phyloP scores from a whole-genome alignment of 2,113 vertebrate species.

The Lepus timidus region DNA sequence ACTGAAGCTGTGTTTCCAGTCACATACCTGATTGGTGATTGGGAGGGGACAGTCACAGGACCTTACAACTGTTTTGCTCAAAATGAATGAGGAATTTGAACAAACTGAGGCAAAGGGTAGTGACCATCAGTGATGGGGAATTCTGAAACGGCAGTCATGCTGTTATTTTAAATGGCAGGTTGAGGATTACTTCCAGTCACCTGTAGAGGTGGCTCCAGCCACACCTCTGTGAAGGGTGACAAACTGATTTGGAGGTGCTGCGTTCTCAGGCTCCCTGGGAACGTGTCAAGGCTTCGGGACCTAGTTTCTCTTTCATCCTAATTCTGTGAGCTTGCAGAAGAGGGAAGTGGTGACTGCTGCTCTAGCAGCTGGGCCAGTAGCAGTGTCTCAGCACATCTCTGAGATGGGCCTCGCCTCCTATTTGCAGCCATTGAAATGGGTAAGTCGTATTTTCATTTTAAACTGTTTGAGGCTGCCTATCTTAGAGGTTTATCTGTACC shows the following conservation, averaged over 20 bases:
- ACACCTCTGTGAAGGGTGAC: not conserved
- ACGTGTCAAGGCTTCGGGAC: not conserved
- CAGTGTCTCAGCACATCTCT: not conserved
- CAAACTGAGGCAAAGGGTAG: not conserved
- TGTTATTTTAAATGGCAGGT: not conserved
- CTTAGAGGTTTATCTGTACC: not conserved
- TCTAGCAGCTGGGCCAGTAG: not conserved
- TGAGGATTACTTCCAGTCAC: not conserved
- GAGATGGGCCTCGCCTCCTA: not conserved
- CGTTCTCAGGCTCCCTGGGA: not conserved
- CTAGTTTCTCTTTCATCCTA: slow-evolving; percentile 29
- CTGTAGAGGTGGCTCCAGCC: not conserved
- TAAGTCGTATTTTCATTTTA: slow-evolving; percentile 4
- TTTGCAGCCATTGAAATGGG: not conserved
- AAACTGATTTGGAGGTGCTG: not conserved
- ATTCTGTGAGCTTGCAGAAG: not conserved
- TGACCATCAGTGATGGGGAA: not conserved
- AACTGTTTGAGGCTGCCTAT: not conserved
- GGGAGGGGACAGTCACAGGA: not conserved
- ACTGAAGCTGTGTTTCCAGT: not conserved
- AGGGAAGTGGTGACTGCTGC: not conserved
- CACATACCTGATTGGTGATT: not conserved
- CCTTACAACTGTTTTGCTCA: not conserved
- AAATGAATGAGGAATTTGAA: slow-evolving; percentile 10
- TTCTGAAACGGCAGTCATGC: not conserved